phyloP scores from a whole-genome alignment of 2,113 vertebrate species.

The Solea solea region DNA sequence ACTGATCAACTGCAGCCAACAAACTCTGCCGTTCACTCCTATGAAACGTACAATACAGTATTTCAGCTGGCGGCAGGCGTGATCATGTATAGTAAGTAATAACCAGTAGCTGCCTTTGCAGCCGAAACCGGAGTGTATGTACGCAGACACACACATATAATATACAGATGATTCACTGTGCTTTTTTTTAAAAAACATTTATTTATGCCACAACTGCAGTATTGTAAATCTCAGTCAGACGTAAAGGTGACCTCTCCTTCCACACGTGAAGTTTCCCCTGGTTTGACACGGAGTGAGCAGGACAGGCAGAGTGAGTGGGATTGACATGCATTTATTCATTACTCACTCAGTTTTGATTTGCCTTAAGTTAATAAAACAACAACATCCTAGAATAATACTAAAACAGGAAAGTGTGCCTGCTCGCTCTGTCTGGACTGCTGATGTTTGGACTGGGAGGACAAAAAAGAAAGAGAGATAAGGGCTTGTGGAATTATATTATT shows the following conservation, averaged over 20 bases:
- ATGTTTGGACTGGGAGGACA: conserved; percentile 23
- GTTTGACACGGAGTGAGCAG: conserved; percentile 26
- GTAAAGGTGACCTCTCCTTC: conserved; percentile 37
- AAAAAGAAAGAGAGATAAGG: conserved; percentile 38
- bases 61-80: conserved; percentile 58
- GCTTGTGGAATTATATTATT: conserved; percentile 46
- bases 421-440: conserved; percentile 50
- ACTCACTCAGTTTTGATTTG: conserved; percentile 62
- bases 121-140: conserved; percentile 43
- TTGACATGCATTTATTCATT: conserved; percentile 4
- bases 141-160: conserved; percentile 51
- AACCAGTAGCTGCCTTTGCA: conserved; percentile 68
- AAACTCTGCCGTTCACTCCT: conserved; percentile 49
- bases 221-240: conserved; percentile 63
- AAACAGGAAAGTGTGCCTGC: conserved; percentile 70
- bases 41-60: conserved; percentile 51
- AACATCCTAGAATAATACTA: conserved; percentile 45
- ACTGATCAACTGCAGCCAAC: conserved; percentile 76
- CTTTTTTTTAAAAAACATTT: conserved; percentile 23
- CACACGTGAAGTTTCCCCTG: conserved; percentile 39
- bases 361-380: conserved; percentile 76
- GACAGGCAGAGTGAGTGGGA: conserved; percentile 33
- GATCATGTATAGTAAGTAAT: conserved; percentile 53
- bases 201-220: conserved; percentile 68
- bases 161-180: conserved; percentile 60